Conservation (phyloP, 1,140 invertebrate genomes). For the Aethina tumida region DNA sequence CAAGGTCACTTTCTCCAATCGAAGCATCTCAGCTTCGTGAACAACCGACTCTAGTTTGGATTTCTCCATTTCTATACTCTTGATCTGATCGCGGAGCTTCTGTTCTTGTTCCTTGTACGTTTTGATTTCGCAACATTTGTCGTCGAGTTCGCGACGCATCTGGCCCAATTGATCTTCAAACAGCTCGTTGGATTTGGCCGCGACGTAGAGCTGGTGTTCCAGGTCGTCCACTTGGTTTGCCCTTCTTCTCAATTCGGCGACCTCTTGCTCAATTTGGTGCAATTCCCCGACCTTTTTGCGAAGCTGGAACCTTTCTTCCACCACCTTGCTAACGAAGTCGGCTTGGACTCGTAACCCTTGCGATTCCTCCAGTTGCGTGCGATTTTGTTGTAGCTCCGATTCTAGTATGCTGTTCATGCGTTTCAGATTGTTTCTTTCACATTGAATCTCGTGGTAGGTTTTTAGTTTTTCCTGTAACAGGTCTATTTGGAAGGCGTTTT, state of each 20-base stretch:
- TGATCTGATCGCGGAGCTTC: constrained; percentile 16
- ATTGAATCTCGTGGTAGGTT: too few species aligned
- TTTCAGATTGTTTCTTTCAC: too few species aligned
- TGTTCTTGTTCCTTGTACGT: constrained; percentile 11
- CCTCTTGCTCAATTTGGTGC: constrained; percentile 13
- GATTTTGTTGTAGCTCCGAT: constrained; percentile 7
- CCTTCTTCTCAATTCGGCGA: constrained; percentile 7
- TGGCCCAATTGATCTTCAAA: constrained; percentile 24
- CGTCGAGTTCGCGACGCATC: constrained; percentile 16
- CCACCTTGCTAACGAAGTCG: constrained; percentile 8
- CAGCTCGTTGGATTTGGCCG: constrained; percentile 14
- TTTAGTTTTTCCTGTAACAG: too few species aligned
- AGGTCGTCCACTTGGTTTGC: constrained; percentile 15
- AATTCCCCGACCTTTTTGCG: constrained; percentile 19
- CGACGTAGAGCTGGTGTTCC: constrained; percentile 16
- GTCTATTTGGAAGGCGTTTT: too few species aligned
- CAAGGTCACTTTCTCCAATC: constrained; percentile 24
- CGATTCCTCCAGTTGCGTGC: constrained; percentile 8
- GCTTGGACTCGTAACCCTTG: constrained; percentile 6
- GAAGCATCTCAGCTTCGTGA: constrained; percentile 26
- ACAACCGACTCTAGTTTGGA: constrained; percentile 20
- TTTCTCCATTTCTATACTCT: constrained; percentile 22
- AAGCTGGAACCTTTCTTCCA: constrained; percentile 16
- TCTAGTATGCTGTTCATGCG: too few species aligned
- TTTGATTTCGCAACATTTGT: constrained; percentile 16